phyloP scores from a whole-genome alignment of 2,113 vertebrate species.

The Rousettus leschenaultii region DNA sequence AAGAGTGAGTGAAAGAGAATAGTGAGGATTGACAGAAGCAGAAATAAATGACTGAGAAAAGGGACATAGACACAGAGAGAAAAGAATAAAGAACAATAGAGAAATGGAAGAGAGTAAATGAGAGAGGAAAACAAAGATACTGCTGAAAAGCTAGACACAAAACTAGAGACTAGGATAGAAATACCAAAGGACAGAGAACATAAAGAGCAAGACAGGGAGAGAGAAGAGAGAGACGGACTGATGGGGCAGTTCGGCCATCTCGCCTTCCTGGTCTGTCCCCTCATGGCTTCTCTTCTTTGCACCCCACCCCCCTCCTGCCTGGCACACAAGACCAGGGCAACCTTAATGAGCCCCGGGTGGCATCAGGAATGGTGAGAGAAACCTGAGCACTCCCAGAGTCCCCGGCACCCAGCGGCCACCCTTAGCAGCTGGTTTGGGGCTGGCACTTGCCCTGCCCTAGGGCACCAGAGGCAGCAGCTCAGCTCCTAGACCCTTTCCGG shows the following conservation, averaged over 20 bases:
- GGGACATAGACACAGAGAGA: not conserved
- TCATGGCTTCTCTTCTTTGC: not conserved
- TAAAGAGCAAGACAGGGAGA: not conserved
- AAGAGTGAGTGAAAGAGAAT: not conserved
- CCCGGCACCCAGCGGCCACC: conserved; percentile 38
- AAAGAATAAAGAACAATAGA: not conserved
- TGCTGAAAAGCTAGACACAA: not conserved
- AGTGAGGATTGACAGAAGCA: not conserved
- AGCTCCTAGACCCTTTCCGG: conserved; percentile 1
- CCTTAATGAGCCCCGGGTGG: conserved; percentile 62
- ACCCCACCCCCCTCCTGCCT: not conserved
- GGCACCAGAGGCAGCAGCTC: not conserved
- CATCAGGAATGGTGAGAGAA: conserved; percentile 77
- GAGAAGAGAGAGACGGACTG: not conserved
- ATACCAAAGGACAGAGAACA: not conserved
- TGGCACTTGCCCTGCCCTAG: conserved; percentile 12
- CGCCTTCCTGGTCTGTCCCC: not conserved
- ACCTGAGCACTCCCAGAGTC: conserved; percentile 53
- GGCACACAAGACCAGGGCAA: conserved; percentile 55
- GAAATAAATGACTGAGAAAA: not conserved
- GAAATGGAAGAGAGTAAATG: not conserved
- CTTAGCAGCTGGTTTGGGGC: conserved; percentile 58
- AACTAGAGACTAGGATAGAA: not conserved
- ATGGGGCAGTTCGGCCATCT: not conserved
- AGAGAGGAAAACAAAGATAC: not conserved